Conservation (phyloP, 2,113 vertebrate genomes). For the Silurus asotus region DNA sequence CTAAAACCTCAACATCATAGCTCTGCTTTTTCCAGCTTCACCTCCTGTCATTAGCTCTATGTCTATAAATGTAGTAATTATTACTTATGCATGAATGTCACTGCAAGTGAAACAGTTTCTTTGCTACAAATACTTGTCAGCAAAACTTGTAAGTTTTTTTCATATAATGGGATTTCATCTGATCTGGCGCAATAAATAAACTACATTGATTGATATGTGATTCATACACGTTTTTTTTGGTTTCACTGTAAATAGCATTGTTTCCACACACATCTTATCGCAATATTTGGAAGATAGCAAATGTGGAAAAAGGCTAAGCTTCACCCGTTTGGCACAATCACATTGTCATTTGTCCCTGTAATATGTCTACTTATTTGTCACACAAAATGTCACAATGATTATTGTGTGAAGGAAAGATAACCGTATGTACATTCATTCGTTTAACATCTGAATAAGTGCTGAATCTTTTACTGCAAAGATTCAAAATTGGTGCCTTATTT, state of each 20-base stretch:
- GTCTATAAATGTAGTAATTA: slow-evolving; percentile 9
- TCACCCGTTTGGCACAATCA: background rate
- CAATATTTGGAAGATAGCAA: background rate
- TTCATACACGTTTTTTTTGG: too few relatives aligned
- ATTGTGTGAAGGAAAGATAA: background rate
- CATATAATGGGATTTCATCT: too few relatives aligned
- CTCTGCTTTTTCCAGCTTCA: too few relatives aligned
- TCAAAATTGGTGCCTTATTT: too few relatives aligned
- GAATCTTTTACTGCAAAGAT: background rate
- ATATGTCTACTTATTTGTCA: background rate
- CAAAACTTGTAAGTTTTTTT: background rate
- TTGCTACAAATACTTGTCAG: background rate
- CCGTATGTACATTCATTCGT: background rate
- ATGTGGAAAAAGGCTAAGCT: background rate
- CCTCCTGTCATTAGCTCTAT: background rate
- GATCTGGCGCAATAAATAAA: background rate
- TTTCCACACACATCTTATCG: background rate
- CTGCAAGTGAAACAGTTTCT: background rate
- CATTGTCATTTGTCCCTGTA: background rate
- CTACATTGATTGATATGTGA: too few relatives aligned
- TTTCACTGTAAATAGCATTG: background rate
- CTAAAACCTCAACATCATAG: too few relatives aligned
- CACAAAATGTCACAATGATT: background rate
- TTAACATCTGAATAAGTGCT: background rate
- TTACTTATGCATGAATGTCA: background rate